These are phyloP conservation scores for Peromyscus attwateri DNA, from an alignment of 2,797 vertebrate genomes.

Conservation along the genomic window DNA sequence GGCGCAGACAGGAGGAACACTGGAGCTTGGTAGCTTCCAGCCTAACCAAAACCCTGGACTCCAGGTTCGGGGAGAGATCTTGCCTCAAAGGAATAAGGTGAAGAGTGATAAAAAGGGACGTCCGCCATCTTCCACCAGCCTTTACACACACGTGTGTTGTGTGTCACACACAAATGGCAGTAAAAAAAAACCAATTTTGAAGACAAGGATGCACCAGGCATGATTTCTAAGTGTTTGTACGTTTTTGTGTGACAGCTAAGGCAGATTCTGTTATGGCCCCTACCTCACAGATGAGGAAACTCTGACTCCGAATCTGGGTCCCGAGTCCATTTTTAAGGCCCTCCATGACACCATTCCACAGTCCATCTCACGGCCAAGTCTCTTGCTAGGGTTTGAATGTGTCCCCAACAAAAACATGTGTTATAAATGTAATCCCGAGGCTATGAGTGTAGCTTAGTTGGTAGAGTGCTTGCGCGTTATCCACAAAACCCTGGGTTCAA, in stretches of 20 bases:
- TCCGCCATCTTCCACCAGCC: not conserved
- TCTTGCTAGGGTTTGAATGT: not conserved
- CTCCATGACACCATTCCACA: accelerated
- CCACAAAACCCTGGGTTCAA: not conserved
- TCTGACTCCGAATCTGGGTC: not conserved
- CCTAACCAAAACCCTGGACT: not conserved
- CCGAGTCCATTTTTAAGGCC: not conserved
- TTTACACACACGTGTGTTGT: not conserved
- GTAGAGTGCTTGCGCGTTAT: not conserved
- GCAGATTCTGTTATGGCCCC: too few species aligned
- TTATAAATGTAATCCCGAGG: not conserved
- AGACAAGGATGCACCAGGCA: not conserved
- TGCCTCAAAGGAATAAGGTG: not conserved
- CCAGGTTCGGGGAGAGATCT: not conserved
- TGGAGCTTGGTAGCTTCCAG: not conserved
- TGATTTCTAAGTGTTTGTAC: not conserved
- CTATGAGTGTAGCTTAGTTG: not conserved
- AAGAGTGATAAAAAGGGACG: not conserved
- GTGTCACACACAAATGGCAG: not conserved
- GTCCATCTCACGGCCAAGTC: not conserved
- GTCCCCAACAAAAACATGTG: not conserved
- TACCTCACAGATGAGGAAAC: not conserved
- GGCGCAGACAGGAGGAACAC: not conserved
- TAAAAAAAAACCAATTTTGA: not conserved
- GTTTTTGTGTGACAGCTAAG: not conserved